phyloP scores from a whole-genome alignment of 2,888 invertebrate species.

The Rotaria magnacalcarata region DNA sequence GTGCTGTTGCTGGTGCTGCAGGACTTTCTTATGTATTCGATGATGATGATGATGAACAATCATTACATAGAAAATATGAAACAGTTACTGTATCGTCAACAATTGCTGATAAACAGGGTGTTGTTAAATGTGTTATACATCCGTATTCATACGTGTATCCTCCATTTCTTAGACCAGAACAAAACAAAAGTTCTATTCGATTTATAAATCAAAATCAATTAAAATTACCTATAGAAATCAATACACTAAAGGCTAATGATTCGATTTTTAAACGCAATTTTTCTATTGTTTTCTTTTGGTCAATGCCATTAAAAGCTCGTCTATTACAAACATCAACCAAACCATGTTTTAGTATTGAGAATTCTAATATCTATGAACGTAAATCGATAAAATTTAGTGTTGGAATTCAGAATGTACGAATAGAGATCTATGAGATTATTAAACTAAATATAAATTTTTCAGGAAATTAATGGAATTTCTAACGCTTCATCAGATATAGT shows the following conservation, averaged over 20 bases:
- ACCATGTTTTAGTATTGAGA: background rate
- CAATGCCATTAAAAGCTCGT: background rate
- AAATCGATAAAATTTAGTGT: background rate
- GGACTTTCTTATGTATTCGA: background rate
- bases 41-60: background rate
- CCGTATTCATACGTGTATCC: background rate
- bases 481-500: background rate
- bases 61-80: background rate
- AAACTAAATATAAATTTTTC: too few species aligned
- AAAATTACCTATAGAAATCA: background rate
- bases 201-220: background rate
- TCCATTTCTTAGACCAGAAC: background rate
- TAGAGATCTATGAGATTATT: too few species aligned
- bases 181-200: background rate
- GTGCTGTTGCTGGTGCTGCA: background rate
- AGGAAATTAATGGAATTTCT: background rate
- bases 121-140: background rate
- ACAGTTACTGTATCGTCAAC: background rate
- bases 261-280: background rate
- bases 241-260: background rate
- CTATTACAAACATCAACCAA: background rate
- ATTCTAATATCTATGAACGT: background rate
- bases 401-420: background rate
- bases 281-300: background rate
- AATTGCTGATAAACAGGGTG: background rate